These are phyloP conservation scores for Drosophila albomicans DNA, from an alignment of 1,140 invertebrate species.

Conservation along the genomic window DNA sequence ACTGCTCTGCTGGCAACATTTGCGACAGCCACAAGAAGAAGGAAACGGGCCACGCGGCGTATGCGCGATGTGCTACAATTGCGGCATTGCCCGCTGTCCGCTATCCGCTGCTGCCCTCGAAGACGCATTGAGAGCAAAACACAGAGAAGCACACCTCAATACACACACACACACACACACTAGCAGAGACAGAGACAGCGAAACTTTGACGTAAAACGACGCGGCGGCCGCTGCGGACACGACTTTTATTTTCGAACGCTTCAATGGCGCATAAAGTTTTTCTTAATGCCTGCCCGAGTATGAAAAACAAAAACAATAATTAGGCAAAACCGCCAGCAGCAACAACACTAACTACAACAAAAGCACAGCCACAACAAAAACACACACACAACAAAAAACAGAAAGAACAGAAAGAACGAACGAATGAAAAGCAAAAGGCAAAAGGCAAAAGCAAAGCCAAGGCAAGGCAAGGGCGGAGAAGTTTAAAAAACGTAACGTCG, in stretches of 20 bases:
- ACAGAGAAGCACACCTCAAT: constrained; percentile 42
- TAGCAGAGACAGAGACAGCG: not conserved
- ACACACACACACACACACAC: constrained; percentile 44
- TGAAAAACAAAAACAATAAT: constrained; percentile 81
- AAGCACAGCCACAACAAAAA: constrained; percentile 5
- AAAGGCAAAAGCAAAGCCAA: constrained; percentile 20
- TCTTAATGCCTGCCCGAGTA: constrained; percentile 80
- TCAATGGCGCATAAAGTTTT: constrained; percentile 83
- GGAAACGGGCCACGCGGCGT: constrained; percentile 49
- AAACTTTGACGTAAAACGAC: constrained; percentile 67
- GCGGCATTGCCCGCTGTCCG: constrained; percentile 37
- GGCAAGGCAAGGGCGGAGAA: constrained; percentile 39
- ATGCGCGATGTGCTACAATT: constrained; percentile 76
- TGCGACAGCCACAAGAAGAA: constrained; percentile 1
- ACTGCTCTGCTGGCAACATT: constrained; percentile 47
- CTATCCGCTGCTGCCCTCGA: constrained; percentile 23
- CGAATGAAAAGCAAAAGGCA: constrained; percentile 20
- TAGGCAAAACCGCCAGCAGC: constrained; percentile 46
- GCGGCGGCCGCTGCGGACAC: constrained; percentile 51
- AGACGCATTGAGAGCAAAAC: constrained; percentile 40
- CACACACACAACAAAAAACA: constrained; percentile 30
- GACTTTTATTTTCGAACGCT: constrained; percentile 83
- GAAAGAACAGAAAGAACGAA: constrained; percentile 22
- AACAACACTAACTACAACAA: constrained; percentile 27
- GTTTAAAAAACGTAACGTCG: constrained; percentile 46